phyloP scores from a whole-genome alignment of 2,113 vertebrate species.

The Aplodontia rufa region DNA sequence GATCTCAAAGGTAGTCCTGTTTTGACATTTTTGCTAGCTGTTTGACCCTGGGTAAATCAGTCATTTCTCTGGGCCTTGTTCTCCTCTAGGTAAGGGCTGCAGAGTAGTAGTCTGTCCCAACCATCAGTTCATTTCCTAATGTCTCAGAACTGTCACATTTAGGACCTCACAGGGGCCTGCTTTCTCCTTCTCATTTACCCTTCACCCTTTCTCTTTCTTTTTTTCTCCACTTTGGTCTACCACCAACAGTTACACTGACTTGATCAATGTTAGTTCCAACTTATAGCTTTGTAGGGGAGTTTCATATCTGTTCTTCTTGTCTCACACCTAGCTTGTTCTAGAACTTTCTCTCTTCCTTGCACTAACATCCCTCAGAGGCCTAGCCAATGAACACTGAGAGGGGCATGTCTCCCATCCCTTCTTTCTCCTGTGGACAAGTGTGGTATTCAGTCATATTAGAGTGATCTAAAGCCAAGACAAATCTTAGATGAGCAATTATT shows the following conservation, averaged over 20 bases:
- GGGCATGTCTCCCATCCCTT: not conserved
- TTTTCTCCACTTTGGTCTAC: not conserved
- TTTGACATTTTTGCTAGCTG: not conserved
- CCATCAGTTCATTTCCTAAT: not conserved
- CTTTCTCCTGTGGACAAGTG: not conserved
- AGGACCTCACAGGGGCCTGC: not conserved
- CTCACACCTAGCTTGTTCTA: not conserved
- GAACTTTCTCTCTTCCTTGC: not conserved
- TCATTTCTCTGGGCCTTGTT: not conserved
- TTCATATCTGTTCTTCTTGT: not conserved
- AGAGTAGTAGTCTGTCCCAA: not conserved
- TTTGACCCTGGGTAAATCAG: not conserved
- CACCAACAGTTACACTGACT: not conserved
- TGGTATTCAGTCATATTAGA: not conserved
- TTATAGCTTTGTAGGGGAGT: not conserved
- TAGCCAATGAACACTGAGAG: not conserved
- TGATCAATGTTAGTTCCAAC: not conserved
- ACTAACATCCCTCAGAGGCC: not conserved
- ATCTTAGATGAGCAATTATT: constrained; percentile 1
- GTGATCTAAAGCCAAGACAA: not conserved
- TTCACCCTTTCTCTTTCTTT: not conserved
- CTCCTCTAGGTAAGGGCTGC: not conserved
- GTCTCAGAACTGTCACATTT: not conserved
- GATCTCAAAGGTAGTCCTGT: not conserved
- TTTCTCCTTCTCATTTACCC: not conserved